Percentiles rank a stretch among this genome's conserved stretches.
phyloP scores from a whole-genome alignment of 1,140 invertebrate genomes.

The Drosophila ohnishii region DNA sequence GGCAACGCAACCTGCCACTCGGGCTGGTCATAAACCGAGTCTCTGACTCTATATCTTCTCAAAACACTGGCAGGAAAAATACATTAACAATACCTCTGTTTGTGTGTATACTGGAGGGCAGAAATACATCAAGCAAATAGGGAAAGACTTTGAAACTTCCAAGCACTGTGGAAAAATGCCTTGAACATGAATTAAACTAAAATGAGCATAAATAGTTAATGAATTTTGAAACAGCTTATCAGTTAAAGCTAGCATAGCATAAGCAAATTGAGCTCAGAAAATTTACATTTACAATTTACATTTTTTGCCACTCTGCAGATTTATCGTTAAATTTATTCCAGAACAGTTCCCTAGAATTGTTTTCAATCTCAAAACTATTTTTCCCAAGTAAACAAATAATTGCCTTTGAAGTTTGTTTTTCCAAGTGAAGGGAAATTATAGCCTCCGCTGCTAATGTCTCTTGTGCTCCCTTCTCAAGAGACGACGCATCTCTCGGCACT shows the following conservation, averaged over 20 bases:
- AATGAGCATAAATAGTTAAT: neutral
- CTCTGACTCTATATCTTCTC: slow-evolving; percentile 21
- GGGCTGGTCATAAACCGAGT: slow-evolving; percentile 48
- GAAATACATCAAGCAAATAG: slow-evolving; percentile 1
- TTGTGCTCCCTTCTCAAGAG: neutral
- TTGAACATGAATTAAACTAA: slow-evolving; percentile 1
- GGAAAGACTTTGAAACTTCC: neutral
- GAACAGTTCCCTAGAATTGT: neutral
- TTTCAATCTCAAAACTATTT: slow-evolving; percentile 7
- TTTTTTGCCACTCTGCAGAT: slow-evolving; percentile 4
- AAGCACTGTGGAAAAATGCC: neutral
- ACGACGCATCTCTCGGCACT: slow-evolving; percentile 13
- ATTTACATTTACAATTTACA: neutral
- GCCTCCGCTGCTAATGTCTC: slow-evolving; percentile 6
- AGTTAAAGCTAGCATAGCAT: neutral
- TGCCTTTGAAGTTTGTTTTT: slow-evolving; percentile 18
- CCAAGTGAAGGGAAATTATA: slow-evolving; percentile 10
- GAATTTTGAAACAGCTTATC: neutral
- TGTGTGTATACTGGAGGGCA: slow-evolving; percentile 5
- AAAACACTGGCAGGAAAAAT: slow-evolving; percentile 18
- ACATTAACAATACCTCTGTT: slow-evolving; percentile 10
- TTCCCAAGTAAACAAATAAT: slow-evolving; percentile 15
- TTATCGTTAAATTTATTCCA: neutral
- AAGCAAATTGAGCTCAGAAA: no score
- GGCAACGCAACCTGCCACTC: slow-evolving; percentile 27